These are phyloP conservation scores for Anneissia japonica DNA, from an alignment of 35 echinoderm and acorn worm species.

Conservation along the genomic window DNA sequence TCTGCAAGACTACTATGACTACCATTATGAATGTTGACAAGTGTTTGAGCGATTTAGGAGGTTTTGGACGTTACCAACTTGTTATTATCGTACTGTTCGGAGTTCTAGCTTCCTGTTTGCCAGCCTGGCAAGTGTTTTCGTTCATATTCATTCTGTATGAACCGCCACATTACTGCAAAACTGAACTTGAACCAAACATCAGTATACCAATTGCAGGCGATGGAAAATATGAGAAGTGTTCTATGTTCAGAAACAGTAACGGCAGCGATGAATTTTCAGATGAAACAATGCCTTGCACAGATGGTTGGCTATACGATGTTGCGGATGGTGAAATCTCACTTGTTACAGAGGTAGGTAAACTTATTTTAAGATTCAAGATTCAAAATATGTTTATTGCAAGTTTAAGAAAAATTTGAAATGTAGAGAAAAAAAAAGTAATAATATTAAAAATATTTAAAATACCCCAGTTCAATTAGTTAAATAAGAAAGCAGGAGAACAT, in stretches of 20 bases:
- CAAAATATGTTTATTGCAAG: too few species aligned
- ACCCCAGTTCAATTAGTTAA: too few species aligned
- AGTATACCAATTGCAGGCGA: not conserved
- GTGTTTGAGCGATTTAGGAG: not conserved
- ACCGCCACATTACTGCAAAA: not conserved
- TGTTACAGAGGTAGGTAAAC: not conserved
- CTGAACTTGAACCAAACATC: not conserved
- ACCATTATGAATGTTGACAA: not conserved
- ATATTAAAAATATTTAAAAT: too few species aligned
- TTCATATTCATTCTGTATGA: not conserved
- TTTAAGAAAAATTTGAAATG: too few species aligned
- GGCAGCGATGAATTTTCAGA: too few species aligned
- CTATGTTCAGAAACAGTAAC: not conserved
- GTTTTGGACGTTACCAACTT: not conserved
- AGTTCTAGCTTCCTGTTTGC: not conserved
- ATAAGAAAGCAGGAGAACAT: too few species aligned
- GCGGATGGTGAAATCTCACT: not conserved
- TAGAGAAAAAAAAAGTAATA: too few species aligned
- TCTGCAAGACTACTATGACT: too few species aligned
- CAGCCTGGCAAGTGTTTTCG: not conserved
- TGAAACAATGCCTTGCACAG: not conserved
- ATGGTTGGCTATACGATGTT: not conserved
- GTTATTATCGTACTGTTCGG: not conserved
- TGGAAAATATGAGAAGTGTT: not conserved
- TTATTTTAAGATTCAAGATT: too few species aligned